Evolutionary conservation across 2,113 vertebrate species (phyloP).

Genomic region (Antigone vipio): DNA sequence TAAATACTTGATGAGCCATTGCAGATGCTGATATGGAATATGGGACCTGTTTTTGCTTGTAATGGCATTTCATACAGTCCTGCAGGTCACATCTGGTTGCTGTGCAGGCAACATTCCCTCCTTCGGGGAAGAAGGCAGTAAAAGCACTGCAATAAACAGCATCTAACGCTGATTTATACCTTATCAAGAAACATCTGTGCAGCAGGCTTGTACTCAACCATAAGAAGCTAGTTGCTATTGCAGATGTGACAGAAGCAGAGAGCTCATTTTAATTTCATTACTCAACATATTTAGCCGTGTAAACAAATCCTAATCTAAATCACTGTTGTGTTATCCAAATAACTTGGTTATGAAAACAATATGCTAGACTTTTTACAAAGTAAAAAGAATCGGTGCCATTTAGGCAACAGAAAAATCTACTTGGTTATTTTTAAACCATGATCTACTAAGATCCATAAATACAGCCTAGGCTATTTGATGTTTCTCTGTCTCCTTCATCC

Average conservation of each 20-base stretch:
- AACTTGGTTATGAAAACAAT: constrained; percentile 42
- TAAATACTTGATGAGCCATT: constrained; percentile 67
- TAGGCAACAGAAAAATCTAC: neutral
- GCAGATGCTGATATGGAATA: constrained; percentile 13
- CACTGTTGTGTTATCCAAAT: constrained; percentile 23
- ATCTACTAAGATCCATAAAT: neutral
- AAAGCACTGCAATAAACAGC: constrained; percentile 9
- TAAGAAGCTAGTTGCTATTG: neutral
- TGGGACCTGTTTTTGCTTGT: neutral
- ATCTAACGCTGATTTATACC: constrained; percentile 48
- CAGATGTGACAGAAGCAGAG: neutral
- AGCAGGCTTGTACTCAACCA: neutral
- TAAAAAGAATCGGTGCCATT: neutral
- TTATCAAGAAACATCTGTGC: constrained; percentile 60
- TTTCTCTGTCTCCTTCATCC: neutral
- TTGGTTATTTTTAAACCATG: neutral
- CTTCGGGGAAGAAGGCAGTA: constrained; percentile 11
- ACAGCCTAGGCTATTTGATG: neutral
- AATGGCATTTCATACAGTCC: neutral
- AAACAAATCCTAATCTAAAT: constrained; percentile 65
- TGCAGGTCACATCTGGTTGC: constrained; percentile 25
- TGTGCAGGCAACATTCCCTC: constrained; percentile 9
- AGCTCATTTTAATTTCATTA: constrained; percentile 31
- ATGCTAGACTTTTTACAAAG: neutral
- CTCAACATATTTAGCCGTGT: constrained; percentile 23